These are phyloP conservation scores for Hemicrepidius hirtus DNA, from an alignment of 2,888 invertebrate species.

Conservation along the genomic window DNA sequence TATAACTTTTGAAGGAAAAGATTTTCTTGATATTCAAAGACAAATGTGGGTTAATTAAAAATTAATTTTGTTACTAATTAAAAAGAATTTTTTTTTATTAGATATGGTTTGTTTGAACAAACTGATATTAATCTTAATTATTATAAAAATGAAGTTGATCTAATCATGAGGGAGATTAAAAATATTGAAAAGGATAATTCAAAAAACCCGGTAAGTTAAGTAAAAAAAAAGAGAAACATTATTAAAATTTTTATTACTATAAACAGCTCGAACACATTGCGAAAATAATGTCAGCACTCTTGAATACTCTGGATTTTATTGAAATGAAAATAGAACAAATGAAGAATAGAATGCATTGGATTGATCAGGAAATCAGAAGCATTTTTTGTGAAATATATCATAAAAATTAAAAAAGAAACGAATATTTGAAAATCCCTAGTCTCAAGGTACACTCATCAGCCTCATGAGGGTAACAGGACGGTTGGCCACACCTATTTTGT, in stretches of 20 bases:
- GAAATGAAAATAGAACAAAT: conserved; percentile 40
- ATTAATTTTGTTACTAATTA: too few relatives aligned
- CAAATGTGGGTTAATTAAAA: conserved; percentile 22
- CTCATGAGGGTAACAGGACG: too few relatives aligned
- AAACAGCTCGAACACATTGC: conserved; percentile 32
- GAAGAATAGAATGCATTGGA: conserved; percentile 27
- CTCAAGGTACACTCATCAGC: too few relatives aligned
- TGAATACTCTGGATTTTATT: conserved; percentile 26
- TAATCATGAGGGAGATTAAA: background rate
- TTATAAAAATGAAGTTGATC: conserved; percentile 35
- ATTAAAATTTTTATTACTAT: conserved; percentile 1
- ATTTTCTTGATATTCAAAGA: conserved; percentile 17
- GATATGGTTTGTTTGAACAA: conserved; percentile 27
- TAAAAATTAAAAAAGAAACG: background rate
- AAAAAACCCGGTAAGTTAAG: conserved; percentile 33
- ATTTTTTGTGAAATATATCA: background rate
- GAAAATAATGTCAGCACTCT: conserved; percentile 34
- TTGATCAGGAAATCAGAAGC: conserved; percentile 18
- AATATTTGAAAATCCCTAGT: too few relatives aligned
- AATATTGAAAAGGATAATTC: background rate
- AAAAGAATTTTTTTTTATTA: conserved; percentile 25
- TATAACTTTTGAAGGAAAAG: background rate
- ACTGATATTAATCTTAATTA: conserved; percentile 25
- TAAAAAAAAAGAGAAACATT: too few relatives aligned
- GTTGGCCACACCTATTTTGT: too few relatives aligned